These are phyloP conservation scores for Ceratitis capitata DNA, from an alignment of 1,140 invertebrate genomes.

Conservation along the genomic window DNA sequence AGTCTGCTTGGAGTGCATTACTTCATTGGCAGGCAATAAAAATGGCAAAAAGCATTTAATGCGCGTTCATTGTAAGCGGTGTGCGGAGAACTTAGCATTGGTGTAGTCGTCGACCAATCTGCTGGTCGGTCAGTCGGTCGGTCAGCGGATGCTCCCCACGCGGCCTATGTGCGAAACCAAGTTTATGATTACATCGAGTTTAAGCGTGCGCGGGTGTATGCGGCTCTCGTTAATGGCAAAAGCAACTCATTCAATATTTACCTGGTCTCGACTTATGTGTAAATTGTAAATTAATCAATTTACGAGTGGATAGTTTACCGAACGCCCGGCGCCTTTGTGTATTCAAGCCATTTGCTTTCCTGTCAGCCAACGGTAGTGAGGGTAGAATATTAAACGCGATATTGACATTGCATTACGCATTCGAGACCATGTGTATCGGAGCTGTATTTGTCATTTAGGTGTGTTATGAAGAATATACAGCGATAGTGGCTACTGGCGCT, in stretches of 20 bases:
- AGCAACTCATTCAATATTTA: conserved; percentile 32
- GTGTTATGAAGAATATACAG: no score
- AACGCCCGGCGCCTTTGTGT: conserved; percentile 22
- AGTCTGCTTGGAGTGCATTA: background rate
- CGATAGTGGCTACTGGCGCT: background rate
- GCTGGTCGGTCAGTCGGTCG: no score
- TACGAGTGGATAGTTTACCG: background rate
- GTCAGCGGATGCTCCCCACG: background rate
- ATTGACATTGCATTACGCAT: conserved; percentile 33
- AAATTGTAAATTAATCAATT: conserved; percentile 32
- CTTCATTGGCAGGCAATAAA: background rate
- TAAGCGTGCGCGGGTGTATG: background rate
- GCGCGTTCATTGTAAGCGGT: background rate
- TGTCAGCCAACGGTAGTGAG: background rate
- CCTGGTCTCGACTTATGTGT: background rate
- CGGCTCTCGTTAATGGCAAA: background rate
- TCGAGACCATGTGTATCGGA: background rate
- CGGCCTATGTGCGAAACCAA: background rate
- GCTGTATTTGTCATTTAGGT: background rate
- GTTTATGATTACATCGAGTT: no score
- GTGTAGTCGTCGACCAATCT: no score
- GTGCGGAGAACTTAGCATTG: background rate
- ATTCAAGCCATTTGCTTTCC: conserved; percentile 14
- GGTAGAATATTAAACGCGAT: background rate
- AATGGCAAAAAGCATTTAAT: background rate